Conservation (phyloP, 2,888 invertebrate genomes). For the Nycteola revayana region DNA sequence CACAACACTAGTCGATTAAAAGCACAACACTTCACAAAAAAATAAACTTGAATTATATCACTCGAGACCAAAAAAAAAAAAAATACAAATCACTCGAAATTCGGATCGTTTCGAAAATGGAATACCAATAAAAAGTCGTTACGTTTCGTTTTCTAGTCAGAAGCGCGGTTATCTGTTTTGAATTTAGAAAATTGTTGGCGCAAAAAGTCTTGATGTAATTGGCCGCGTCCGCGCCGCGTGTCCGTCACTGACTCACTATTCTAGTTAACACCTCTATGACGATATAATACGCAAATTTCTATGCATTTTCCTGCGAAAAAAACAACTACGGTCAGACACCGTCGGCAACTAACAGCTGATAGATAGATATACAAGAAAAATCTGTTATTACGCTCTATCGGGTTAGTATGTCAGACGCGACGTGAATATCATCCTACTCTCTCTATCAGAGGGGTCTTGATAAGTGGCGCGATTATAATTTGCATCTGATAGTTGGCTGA, state of each 20-base stretch:
- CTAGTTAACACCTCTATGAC: constrained; percentile 43
- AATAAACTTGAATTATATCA: too few relatives aligned
- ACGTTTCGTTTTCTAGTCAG: constrained; percentile 55
- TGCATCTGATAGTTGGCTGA: constrained; percentile 70
- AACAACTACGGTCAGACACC: constrained; percentile 38
- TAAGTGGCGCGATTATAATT: constrained; percentile 69
- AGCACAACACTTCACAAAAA: constrained; percentile 20
- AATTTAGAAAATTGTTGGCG: constrained; percentile 61
- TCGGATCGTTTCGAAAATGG: constrained; percentile 36
- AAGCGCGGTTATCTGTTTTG: constrained; percentile 48
- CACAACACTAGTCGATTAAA: constrained; percentile 45
- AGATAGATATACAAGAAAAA: constrained; percentile 52
- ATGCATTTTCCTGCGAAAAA: constrained; percentile 53
- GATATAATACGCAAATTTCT: constrained; percentile 58
- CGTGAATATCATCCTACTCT: constrained; percentile 42
- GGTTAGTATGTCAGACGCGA: constrained; percentile 69
- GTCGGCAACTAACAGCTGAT: constrained; percentile 59
- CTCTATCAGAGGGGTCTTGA: constrained; percentile 65
- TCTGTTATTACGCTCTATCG: constrained; percentile 63
- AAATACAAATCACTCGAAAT: constrained; percentile 32
- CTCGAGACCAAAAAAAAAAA: constrained; percentile 32
- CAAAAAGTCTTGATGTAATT: constrained; percentile 66
- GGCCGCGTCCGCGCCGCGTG: constrained; percentile 53
- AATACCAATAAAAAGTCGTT: constrained; percentile 48
- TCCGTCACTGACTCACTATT: constrained; percentile 60